A percentile compares a stretch with the other conserved stretches of the same genome.
phyloP scores from a whole-genome alignment of 1,140 invertebrate species.

The Tetramorium simillimum region DNA sequence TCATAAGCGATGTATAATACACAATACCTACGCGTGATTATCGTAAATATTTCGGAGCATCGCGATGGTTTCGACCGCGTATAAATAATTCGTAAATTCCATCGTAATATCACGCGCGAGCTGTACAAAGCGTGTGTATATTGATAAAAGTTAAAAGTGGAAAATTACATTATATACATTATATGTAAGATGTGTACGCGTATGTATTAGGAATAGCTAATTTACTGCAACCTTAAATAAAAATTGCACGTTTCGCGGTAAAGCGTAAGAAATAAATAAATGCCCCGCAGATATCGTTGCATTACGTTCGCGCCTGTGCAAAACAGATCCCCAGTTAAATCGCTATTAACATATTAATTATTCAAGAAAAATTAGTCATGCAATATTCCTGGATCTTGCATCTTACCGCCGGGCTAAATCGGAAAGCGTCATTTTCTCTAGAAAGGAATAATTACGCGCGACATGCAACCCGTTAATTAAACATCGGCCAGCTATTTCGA shows the following conservation, averaged over 20 bases:
- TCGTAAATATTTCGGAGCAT: conserved; percentile 47
- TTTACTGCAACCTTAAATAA: not conserved
- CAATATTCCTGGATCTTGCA: not conserved
- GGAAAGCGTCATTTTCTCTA: conserved; percentile 15
- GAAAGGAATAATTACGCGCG: conserved; percentile 49
- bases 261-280: conserved; percentile 12
- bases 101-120: not conserved
- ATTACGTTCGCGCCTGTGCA: not conserved
- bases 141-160: not conserved
- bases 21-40: conserved; percentile 10
- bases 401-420: conserved; percentile 6
- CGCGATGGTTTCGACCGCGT: not conserved
- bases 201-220: not conserved
- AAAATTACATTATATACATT: not conserved
- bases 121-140: not conserved
- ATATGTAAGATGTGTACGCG: not conserved
- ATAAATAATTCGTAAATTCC: conserved; percentile 43
- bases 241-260: not conserved
- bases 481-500: conserved; percentile 16
- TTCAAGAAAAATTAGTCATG: conserved; percentile 17
- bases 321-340: conserved; percentile 17
- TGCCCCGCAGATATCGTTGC: not conserved
- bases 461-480: conserved; percentile 48
- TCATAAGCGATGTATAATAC: conserved; percentile 33
- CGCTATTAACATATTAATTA: conserved; percentile 32